Conservation (phyloP, 2,888 invertebrate species). For the Tridacna crocea region DNA sequence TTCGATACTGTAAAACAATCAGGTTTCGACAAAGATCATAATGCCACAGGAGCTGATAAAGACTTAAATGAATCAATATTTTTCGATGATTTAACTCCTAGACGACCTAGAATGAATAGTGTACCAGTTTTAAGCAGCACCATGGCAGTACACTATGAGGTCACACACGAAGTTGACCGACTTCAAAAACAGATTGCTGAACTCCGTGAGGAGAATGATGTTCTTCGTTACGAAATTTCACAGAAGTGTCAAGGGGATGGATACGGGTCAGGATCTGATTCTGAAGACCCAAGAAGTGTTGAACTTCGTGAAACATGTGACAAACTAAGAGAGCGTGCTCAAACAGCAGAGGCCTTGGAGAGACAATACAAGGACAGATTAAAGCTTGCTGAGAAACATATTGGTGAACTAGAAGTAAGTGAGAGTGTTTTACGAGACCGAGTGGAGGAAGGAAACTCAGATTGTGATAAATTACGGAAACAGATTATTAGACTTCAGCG, state of each 20-base stretch:
- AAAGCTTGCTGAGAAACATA: slow-evolving; percentile 75
- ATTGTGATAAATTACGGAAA: slow-evolving; percentile 67
- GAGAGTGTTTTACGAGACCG: slow-evolving; percentile 71
- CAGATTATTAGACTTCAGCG: slow-evolving; percentile 70
- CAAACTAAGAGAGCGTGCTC: slow-evolving; percentile 73
- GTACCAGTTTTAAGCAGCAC: slow-evolving; percentile 43
- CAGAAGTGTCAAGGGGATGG: slow-evolving; percentile 60
- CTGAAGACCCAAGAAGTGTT: slow-evolving; percentile 62
- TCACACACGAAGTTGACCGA: slow-evolving; percentile 54
- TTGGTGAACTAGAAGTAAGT: slow-evolving; percentile 74
- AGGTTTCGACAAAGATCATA: slow-evolving; percentile 15
- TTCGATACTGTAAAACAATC: slow-evolving; percentile 43
- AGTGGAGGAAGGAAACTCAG: slow-evolving; percentile 71
- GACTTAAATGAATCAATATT: slow-evolving; percentile 25
- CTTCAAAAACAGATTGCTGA: slow-evolving; percentile 61
- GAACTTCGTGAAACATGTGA: slow-evolving; percentile 74
- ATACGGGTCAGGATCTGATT: slow-evolving; percentile 56
- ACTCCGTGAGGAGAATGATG: slow-evolving; percentile 68
- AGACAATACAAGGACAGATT: slow-evolving; percentile 73
- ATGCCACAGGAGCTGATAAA: slow-evolving; percentile 3
- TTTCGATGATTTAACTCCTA: slow-evolving; percentile 35
- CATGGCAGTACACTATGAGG: slow-evolving; percentile 28
- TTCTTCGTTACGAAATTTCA: slow-evolving; percentile 63
- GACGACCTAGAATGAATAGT: slow-evolving; percentile 43
- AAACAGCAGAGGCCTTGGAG: slow-evolving; percentile 71